Conservation (phyloP, 2,888 invertebrate species). For the Frankliniella intonsa region DNA sequence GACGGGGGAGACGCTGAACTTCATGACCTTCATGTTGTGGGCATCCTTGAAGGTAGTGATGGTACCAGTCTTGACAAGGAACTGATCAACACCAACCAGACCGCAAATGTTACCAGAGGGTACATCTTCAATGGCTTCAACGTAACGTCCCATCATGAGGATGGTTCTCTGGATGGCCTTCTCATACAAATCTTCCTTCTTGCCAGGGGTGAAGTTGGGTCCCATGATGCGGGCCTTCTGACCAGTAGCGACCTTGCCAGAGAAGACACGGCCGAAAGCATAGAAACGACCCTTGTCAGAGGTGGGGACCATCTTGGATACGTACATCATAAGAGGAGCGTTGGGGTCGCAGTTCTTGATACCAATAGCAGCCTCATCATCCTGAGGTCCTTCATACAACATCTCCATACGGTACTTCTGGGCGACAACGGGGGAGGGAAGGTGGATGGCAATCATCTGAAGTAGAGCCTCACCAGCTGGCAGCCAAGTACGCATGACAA, state of each 20-base stretch:
- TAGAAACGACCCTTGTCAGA: conserved; percentile 99
- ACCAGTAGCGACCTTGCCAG: conserved; percentile 86
- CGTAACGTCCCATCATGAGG: conserved; percentile 99
- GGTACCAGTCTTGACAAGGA: conserved; percentile 98
- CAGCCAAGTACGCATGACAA: conserved; percentile 98
- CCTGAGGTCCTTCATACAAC: conserved; percentile 97
- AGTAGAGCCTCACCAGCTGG: conserved; percentile 99
- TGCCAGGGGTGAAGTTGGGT: conserved; percentile 95
- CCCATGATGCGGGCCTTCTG: conserved; percentile 98
- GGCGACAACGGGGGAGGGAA: conserved; percentile 97
- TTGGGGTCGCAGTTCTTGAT: conserved; percentile 92
- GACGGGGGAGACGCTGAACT: conserved; percentile 99
- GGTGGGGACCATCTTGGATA: conserved; percentile 99
- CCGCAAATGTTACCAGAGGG: conserved; percentile 99
- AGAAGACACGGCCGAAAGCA: conserved; percentile 99
- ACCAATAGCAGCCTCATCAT: conserved; percentile 90
- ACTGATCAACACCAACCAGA: conserved; percentile 99
- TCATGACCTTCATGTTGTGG: conserved; percentile 99
- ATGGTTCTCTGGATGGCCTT: conserved; percentile 99
- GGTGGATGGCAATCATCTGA: conserved; percentile 99
- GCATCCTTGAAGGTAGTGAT: conserved; percentile 98
- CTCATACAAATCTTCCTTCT: conserved; percentile 98
- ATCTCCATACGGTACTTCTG: conserved; percentile 99
- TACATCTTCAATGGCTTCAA: conserved; percentile 99
- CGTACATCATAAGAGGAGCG: conserved; percentile 99